Percentiles rank a stretch among this genome's conserved stretches.
phyloP scores from a whole-genome alignment of 30 jellyfish, hydroid and myxozoan genomes.

The Kudoa iwatai region DNA sequence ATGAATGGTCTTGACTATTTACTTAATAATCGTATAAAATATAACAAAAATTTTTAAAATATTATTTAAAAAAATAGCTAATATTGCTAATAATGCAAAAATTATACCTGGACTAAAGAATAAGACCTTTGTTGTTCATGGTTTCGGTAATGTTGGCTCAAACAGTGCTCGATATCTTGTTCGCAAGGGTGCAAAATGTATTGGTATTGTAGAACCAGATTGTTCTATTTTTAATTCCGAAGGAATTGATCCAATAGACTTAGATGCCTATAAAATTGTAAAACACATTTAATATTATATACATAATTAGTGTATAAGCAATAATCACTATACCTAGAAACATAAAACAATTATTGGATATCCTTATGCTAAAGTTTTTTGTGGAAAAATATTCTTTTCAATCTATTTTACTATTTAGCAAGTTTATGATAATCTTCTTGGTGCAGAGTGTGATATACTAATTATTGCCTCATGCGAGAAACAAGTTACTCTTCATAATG shows the following conservation, averaged over 20 bases:
- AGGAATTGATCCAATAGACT: slow-evolving; percentile 69
- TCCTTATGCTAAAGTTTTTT: no score
- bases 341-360: no score
- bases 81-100: no score
- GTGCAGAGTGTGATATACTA: slow-evolving; percentile 47
- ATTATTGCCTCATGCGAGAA: slow-evolving; percentile 82
- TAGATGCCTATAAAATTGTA: slow-evolving; percentile 59
- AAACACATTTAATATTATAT: neutral
- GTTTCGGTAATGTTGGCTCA: slow-evolving; percentile 89
- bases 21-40: no score
- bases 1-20: no score
- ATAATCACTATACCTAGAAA: no score
- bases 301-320: neutral
- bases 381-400: neutral
- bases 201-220: slow-evolving; percentile 46
- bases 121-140: slow-evolving; percentile 62
- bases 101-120: slow-evolving; percentile 46
- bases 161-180: slow-evolving; percentile 61
- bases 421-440: slow-evolving; percentile 13
- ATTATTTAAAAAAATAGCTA: no score
- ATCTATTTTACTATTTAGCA: neutral
- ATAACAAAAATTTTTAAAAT: no score
- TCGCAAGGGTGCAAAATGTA: slow-evolving; percentile 57
- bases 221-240: slow-evolving; percentile 31
- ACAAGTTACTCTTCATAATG: slow-evolving; percentile 40